Conservation (phyloP, 2,888 invertebrate species). For the Protula sp. region DNA sequence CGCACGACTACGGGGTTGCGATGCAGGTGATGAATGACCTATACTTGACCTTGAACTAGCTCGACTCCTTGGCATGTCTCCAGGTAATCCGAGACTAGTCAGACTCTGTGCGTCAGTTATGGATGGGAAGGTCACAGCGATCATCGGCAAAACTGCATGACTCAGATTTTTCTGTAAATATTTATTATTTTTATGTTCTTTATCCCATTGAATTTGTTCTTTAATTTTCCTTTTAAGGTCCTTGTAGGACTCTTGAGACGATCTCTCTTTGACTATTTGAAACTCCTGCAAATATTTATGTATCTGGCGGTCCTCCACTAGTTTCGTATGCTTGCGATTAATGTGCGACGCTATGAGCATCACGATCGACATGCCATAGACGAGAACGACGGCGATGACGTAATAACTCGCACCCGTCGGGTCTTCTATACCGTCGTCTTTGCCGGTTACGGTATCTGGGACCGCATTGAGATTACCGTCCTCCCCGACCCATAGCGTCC, state of each 20-base stretch:
- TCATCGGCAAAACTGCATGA: not conserved
- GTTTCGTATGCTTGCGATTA: conserved; percentile 28
- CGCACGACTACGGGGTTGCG: not conserved
- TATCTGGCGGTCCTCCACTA: conserved; percentile 26
- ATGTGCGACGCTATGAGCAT: conserved; percentile 53
- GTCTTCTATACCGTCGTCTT: conserved; percentile 6
- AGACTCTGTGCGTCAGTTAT: not conserved
- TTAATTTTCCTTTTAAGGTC: conserved; percentile 23
- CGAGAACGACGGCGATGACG: conserved; percentile 50
- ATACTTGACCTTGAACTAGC: not conserved
- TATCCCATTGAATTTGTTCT: conserved; percentile 14
- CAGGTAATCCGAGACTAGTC: not conserved
- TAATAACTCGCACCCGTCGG: conserved; percentile 44
- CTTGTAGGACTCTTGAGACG: conserved; percentile 20
- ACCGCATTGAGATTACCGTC: not conserved
- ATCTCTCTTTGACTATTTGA: conserved; percentile 22
- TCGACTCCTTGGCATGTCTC: no score
- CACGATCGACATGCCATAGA: conserved; percentile 51
- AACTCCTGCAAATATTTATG: conserved; percentile 29
- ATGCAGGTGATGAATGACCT: not conserved
- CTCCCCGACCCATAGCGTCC: conserved; percentile 4
- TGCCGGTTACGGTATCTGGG: not conserved
- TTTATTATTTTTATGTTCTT: not conserved
- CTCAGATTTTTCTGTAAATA: conserved; percentile 1
- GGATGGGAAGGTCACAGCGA: not conserved